These are phyloP conservation scores for Therioaphis trifolii DNA, from an alignment of 2,888 invertebrate species.

Conservation along the genomic window DNA sequence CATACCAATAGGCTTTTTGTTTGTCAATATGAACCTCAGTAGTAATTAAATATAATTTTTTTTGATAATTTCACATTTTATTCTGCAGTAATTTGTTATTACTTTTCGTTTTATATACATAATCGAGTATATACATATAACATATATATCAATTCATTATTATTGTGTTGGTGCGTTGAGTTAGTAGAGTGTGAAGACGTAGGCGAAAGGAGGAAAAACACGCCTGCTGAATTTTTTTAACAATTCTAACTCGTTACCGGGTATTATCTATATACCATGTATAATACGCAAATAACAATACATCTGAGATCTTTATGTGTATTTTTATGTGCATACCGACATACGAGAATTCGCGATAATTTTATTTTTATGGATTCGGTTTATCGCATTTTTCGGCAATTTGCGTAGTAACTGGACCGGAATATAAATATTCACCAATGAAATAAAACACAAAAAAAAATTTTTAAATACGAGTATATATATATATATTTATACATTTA, in stretches of 20 bases:
- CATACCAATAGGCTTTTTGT: background rate
- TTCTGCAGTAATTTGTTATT: background rate
- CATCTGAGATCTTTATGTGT: background rate
- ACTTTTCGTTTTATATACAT: background rate
- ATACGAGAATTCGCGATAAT: background rate
- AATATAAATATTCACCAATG: background rate
- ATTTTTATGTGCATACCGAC: background rate
- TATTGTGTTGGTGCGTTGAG: background rate
- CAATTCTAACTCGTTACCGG: background rate
- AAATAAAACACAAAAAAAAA: background rate
- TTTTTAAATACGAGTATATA: no score
- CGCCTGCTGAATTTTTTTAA: background rate
- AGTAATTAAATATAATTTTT: background rate
- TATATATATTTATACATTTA: no score
- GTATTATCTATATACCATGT: background rate
- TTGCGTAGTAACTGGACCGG: slow-evolving; percentile 7
- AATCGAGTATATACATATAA: background rate
- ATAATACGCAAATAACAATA: background rate
- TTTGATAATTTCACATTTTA: background rate
- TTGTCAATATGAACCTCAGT: background rate
- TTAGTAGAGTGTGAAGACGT: background rate
- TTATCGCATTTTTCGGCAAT: slow-evolving; percentile 37
- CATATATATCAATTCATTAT: background rate
- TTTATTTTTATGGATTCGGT: slow-evolving; percentile 3
- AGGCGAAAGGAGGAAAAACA: background rate